Percentiles rank a stretch among this genome's conserved stretches.
phyloP scores from a whole-genome alignment of 2,888 invertebrate genomes.

The Lapara coniferarum region DNA sequence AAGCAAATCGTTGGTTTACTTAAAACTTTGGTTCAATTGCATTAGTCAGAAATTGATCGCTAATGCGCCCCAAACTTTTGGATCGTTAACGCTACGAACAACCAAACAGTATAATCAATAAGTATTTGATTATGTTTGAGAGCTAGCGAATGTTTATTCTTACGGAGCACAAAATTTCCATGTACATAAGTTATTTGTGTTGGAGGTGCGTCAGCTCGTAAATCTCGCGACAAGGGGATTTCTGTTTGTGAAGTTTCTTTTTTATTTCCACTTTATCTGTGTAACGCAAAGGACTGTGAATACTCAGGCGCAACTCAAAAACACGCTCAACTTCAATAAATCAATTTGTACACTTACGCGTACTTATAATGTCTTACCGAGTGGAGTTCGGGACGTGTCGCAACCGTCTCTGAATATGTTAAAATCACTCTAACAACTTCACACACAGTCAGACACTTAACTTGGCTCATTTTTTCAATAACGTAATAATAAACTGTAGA shows the following conservation, averaged over 20 bases:
- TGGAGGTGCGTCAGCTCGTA: conserved; percentile 79
- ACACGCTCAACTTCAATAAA: conserved; percentile 82
- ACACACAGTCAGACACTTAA: conserved; percentile 17
- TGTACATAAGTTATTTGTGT: conserved; percentile 74
- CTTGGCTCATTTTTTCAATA: conserved; percentile 16
- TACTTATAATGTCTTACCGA: conserved; percentile 72
- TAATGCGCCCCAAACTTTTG: conserved; percentile 71
- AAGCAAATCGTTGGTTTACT: conserved; percentile 78
- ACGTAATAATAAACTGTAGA: neutral
- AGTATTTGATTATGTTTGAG: conserved; percentile 31
- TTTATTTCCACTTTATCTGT: conserved; percentile 82
- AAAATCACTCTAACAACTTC: conserved; percentile 55
- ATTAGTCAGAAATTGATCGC: conserved; percentile 75
- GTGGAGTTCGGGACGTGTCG: conserved; percentile 67
- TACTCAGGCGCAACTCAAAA: conserved; percentile 78
- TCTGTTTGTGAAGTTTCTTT: conserved; percentile 82
- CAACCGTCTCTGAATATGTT: conserved; percentile 63
- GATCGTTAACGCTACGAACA: conserved; percentile 28
- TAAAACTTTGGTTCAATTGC: conserved; percentile 76
- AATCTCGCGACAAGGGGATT: conserved; percentile 82
- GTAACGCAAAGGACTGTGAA: conserved; percentile 76
- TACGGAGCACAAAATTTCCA: conserved; percentile 76
- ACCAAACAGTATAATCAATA: conserved; percentile 29
- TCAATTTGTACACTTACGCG: conserved; percentile 82
- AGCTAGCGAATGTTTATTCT: conserved; percentile 53